Evolutionary conservation across 1,140 invertebrate species (phyloP).

Genomic region (Drosophila elegans): DNA sequence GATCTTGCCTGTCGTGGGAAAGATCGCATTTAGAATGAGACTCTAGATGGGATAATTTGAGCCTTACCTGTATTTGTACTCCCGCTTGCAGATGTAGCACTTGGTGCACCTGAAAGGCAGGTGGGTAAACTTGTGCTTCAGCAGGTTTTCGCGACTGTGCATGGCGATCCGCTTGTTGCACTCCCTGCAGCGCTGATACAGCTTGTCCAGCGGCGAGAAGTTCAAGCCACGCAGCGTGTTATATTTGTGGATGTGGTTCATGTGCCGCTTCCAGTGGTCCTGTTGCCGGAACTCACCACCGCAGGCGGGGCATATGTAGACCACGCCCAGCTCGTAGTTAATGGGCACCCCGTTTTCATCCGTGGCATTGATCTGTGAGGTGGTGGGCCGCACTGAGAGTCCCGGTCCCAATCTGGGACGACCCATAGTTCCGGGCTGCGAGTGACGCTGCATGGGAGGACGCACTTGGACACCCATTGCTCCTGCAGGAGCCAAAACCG

Average conservation of each 20-base stretch:
- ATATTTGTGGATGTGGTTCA: slow-evolving; percentile 72
- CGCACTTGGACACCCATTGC: slow-evolving; percentile 16
- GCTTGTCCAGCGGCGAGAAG: slow-evolving; percentile 74
- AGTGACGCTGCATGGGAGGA: slow-evolving; percentile 37
- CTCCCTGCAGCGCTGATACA: slow-evolving; percentile 76
- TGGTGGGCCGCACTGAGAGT: slow-evolving; percentile 48
- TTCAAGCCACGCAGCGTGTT: slow-evolving; percentile 75
- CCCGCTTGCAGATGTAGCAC: slow-evolving; percentile 72
- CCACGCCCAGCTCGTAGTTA: slow-evolving; percentile 77
- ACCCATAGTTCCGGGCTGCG: slow-evolving; percentile 2
- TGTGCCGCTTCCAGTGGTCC: slow-evolving; percentile 77
- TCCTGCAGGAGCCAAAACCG: slow-evolving; percentile 24
- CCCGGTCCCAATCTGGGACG: slow-evolving; percentile 5
- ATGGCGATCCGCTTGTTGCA: slow-evolving; percentile 79
- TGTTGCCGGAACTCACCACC: slow-evolving; percentile 69
- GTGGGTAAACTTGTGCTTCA: slow-evolving; percentile 83
- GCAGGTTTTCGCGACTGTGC: slow-evolving; percentile 79
- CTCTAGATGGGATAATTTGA: background rate
- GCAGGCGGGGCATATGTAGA: slow-evolving; percentile 77
- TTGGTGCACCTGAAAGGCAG: slow-evolving; percentile 74
- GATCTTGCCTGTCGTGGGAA: slow-evolving; percentile 58
- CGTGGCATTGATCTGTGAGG: slow-evolving; percentile 71
- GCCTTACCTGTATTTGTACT: slow-evolving; percentile 75
- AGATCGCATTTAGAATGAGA: background rate
- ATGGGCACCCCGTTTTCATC: slow-evolving; percentile 69